These are phyloP conservation scores for Progne subis DNA, from an alignment of 2,113 vertebrate species.

Conservation along the genomic window DNA sequence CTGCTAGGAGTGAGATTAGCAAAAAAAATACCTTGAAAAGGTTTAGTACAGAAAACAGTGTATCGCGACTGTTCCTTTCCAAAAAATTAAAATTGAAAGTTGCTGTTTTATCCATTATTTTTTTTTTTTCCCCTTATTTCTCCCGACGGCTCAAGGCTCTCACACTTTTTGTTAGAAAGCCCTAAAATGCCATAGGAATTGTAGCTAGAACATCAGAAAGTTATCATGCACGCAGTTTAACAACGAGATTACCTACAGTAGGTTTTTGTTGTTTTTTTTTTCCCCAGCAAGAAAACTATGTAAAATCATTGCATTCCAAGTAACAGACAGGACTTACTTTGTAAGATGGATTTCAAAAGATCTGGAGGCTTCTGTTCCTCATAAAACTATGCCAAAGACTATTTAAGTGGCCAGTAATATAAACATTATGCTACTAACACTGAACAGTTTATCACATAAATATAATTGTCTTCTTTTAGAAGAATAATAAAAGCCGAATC, in stretches of 20 bases:
- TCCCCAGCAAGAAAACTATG: neutral
- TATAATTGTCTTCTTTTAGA: constrained; percentile 80
- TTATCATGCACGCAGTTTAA: constrained; percentile 1
- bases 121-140: neutral
- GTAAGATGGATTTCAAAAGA: constrained; percentile 64
- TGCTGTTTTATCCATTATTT: neutral
- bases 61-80: neutral
- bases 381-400: constrained; percentile 69
- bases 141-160: neutral
- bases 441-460: constrained; percentile 80
- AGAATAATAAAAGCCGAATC: constrained; percentile 77
- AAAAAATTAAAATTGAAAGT: constrained; percentile 54
- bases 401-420: constrained; percentile 76
- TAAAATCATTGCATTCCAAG: constrained; percentile 38
- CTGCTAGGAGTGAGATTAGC: neutral
- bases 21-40: constrained; percentile 31
- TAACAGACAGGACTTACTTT: constrained; percentile 54
- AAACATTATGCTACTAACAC: constrained; percentile 77
- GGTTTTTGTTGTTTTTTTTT: neutral
- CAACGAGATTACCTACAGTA: constrained; percentile 19
- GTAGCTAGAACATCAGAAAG: constrained; percentile 17
- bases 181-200: neutral
- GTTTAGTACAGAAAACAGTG: neutral
- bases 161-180: neutral
- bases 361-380: constrained; percentile 68